Evolutionary conservation across 2,797 vertebrate genomes (phyloP).

Genomic region (Hemitrygon akajei): DNA sequence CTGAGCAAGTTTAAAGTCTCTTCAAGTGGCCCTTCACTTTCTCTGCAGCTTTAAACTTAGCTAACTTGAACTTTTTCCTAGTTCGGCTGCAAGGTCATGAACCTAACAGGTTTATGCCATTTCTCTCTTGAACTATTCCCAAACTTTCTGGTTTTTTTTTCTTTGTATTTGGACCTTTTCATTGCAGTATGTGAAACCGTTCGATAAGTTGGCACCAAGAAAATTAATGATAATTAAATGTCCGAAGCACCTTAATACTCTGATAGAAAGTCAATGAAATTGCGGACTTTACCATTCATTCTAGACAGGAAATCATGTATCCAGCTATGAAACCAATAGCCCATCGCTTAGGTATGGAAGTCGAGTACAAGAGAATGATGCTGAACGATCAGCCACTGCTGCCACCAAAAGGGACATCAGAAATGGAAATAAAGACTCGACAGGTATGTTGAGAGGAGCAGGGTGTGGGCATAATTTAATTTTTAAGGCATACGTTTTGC

Average conservation of each 20-base stretch:
- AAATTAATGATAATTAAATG: not conserved
- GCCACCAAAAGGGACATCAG: constrained; percentile 56
- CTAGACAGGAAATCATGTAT: constrained; percentile 57
- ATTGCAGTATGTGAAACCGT: not conserved
- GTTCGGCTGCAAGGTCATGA: too few species aligned
- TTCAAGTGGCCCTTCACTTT: too few species aligned
- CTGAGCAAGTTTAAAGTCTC: too few species aligned
- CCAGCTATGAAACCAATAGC: constrained; percentile 59
- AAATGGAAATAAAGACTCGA: constrained; percentile 58
- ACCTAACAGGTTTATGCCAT: too few species aligned
- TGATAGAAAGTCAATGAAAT: not conserved
- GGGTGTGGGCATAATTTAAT: not conserved
- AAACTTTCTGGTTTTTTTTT: too few species aligned
- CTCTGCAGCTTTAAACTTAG: too few species aligned
- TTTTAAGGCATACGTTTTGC: not conserved
- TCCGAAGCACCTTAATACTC: too few species aligned
- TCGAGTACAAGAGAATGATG: constrained; percentile 53
- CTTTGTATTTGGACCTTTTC: not conserved
- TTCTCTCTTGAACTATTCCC: too few species aligned
- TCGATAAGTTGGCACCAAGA: not conserved
- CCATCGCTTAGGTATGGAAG: constrained; percentile 51
- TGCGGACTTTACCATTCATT: constrained; percentile 32
- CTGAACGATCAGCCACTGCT: constrained; percentile 52
- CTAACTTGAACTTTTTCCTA: too few species aligned
- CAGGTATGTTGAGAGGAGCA: constrained; percentile 52